Evolutionary conservation across 2,113 vertebrate genomes (phyloP).

Genomic region (Okapia johnstoni): DNA sequence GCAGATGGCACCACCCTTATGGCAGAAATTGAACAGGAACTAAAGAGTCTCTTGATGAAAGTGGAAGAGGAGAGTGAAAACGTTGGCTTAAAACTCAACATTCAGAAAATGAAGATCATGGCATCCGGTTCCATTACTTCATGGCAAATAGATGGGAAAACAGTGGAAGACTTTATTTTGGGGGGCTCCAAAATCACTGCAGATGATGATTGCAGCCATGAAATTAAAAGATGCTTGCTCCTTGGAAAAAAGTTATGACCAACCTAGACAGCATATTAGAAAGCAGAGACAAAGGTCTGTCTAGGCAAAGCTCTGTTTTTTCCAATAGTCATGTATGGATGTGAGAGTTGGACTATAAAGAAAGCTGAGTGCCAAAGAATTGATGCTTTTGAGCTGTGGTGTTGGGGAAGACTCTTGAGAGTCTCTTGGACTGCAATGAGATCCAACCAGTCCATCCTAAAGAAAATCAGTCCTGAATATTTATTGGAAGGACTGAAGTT

Average conservation of each 20-base stretch:
- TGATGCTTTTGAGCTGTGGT: too few relatives aligned
- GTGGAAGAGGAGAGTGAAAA: background rate
- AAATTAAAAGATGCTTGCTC: background rate
- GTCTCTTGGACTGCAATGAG: too few relatives aligned
- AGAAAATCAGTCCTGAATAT: too few relatives aligned
- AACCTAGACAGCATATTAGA: background rate
- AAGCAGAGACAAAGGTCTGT: background rate
- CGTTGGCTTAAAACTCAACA: background rate
- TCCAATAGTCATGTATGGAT: too few relatives aligned
- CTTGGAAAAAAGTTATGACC: background rate
- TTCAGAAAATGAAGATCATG: background rate
- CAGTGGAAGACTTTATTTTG: background rate
- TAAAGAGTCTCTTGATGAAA: background rate
- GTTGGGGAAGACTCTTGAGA: too few relatives aligned
- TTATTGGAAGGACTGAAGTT: background rate
- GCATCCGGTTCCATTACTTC: accelerated
- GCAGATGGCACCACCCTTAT: background rate
- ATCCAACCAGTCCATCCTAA: too few relatives aligned
- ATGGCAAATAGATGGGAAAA: background rate
- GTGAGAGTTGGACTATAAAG: background rate
- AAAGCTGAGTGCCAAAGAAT: too few relatives aligned
- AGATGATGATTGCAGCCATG: background rate
- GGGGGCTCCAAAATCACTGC: background rate
- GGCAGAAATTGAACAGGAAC: background rate
- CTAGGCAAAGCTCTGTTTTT: background rate